Base-by-base conservation (phyloP, 2,888 invertebrate species). In the Steinernema hermaphroditum region DNA sequence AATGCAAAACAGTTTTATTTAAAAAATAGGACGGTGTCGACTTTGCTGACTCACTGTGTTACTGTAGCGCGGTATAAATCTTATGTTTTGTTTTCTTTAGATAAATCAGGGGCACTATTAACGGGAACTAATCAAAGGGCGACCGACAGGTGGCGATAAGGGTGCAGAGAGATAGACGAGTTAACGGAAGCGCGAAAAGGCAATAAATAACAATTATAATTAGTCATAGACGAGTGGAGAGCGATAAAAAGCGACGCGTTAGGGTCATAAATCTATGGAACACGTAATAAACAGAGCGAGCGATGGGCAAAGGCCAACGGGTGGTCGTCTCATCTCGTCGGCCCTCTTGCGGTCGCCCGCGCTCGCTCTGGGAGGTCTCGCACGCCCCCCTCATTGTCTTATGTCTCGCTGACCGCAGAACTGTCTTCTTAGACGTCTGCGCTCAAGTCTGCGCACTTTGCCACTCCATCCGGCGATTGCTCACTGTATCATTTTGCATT, bases 271-370 rank as follows among this genome's bases (percentile, higher is more conserved):
- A 62, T 62, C 62, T 62, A 62, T 29, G 62, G 62, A 62, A 62
- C 62, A 62, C 62, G 62, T 62, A 62, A 62, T 62, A 62, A 62
- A 62, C 62, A 62, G 62, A 62, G 62, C 62, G 62, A 62, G 62
- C 62, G 62, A 62, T 62, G 27, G 62, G 62, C 62, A 62, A 37
- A 62, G 62, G 62, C 62, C 62, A 62, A 62, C 62, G 62, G 62
- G 62, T 62, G 62, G 62, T 62, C 62, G 62, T 62, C 62, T 29
- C 62, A 16, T 32, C 54, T 29, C 46, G 46, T 46, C 62, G 62
- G 62, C 29, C 62, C 62, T 62, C 62, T 62, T 62, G 62, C 34
- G 62, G 62, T 62, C 62, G 62, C 27, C 62, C 62, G 62, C 62
- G 62, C 62, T 62, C 62, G 29, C 62, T 62, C 62, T 62, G 62